These are phyloP conservation scores for Ophonus ardosiacus DNA, from an alignment of 2,888 invertebrate genomes.

Conservation along the genomic window DNA sequence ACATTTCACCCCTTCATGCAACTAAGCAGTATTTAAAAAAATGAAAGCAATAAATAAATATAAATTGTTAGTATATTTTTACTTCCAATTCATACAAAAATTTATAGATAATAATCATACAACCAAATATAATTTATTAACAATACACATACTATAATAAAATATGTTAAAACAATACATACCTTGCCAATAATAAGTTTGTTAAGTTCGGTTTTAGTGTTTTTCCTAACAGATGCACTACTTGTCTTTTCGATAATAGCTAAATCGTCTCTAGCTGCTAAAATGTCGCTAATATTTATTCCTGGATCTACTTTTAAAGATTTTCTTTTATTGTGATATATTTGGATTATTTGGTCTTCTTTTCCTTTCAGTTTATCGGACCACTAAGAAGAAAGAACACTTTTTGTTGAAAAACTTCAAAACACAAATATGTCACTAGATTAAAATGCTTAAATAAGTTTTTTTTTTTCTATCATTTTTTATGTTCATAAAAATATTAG, in stretches of 20 bases:
- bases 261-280: slow-evolving; percentile 91
- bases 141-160: background rate
- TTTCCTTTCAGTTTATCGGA: slow-evolving; percentile 87
- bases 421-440: too few relatives aligned
- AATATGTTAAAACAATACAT: slow-evolving; percentile 27
- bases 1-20: too few relatives aligned
- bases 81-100: background rate
- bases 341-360: slow-evolving; percentile 83
- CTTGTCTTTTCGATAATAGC: slow-evolving; percentile 95
- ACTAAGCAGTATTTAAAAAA: too few relatives aligned
- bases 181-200: slow-evolving; percentile 92
- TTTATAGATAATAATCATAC: background rate
- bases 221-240: slow-evolving; percentile 89
- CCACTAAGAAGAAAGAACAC: slow-evolving; percentile 79
- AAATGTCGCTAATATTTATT: slow-evolving; percentile 85
- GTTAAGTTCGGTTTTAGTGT: slow-evolving; percentile 90
- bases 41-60: background rate
- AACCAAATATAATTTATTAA: background rate
- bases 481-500: too few relatives aligned
- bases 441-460: too few relatives aligned
- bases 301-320: slow-evolving; percentile 79
- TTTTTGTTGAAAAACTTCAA: too few relatives aligned
- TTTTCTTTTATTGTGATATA: slow-evolving; percentile 78
- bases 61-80: background rate
- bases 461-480: too few relatives aligned